A percentile compares a stretch with the other conserved stretches of the same genome.
phyloP scores from a whole-genome alignment of 2,797 vertebrate species.

The Benthosema pterotum region DNA sequence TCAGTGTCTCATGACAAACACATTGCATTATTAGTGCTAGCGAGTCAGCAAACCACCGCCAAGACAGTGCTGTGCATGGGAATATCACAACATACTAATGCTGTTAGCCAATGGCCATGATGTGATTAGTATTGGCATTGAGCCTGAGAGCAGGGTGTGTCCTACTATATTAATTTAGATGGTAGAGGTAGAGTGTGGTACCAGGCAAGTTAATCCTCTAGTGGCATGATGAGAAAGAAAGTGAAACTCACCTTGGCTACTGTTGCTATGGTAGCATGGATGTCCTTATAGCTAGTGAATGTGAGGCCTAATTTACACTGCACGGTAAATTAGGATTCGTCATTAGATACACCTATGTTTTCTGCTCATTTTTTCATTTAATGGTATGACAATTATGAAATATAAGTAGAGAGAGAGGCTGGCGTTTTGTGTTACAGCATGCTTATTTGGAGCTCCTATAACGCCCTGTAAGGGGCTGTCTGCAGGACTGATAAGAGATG shows the following conservation, averaged over 20 bases:
- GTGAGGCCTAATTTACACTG: constrained; percentile 1
- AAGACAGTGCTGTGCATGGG: constrained; percentile 9
- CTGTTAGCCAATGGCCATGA: constrained; percentile 59
- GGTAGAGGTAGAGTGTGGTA: constrained; percentile 37
- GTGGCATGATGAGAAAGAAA: constrained; percentile 52
- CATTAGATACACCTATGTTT: too few relatives aligned
- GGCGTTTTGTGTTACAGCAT: too few relatives aligned
- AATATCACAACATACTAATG: constrained; percentile 53
- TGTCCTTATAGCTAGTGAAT: constrained; percentile 28
- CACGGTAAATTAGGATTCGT: too few relatives aligned
- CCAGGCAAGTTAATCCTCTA: constrained; percentile 59
- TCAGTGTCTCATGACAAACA: neutral
- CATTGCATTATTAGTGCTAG: neutral
- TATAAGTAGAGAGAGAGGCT: too few relatives aligned
- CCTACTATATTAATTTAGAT: constrained; percentile 29
- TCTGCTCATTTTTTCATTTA: too few relatives aligned
- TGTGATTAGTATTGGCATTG: constrained; percentile 56
- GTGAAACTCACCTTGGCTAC: constrained; percentile 73
- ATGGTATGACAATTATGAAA: too few relatives aligned
- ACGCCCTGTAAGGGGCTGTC: too few relatives aligned
- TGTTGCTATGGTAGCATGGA: constrained; percentile 52
- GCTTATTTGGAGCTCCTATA: too few relatives aligned
- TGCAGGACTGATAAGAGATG: too few relatives aligned
- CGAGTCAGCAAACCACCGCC: constrained; percentile 5
- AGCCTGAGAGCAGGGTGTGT: constrained; percentile 31